phyloP scores from a whole-genome alignment of 2,888 invertebrate genomes.

The Galerucella calmariensis region DNA sequence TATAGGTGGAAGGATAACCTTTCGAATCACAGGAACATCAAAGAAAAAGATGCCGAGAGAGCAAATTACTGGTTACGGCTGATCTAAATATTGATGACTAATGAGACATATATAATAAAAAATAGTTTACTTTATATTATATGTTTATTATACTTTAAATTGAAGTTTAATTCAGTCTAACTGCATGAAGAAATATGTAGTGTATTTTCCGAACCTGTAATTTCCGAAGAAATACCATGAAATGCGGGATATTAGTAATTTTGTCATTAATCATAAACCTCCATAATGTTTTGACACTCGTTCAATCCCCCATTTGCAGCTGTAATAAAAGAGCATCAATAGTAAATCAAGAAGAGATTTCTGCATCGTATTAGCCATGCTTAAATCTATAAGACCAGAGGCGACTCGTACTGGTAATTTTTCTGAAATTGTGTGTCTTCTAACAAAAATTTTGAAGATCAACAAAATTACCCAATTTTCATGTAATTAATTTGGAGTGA shows the following conservation, averaged over 20 bases:
- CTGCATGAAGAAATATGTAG: too few species aligned
- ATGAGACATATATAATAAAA: too few species aligned
- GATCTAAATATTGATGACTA: too few species aligned
- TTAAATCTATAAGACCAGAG: constrained; percentile 20
- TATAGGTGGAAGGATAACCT: too few species aligned
- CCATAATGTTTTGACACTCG: constrained; percentile 58
- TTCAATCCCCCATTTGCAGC: constrained; percentile 57
- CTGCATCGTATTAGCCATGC: constrained; percentile 41
- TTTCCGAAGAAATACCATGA: constrained; percentile 6
- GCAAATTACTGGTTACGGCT: too few species aligned
- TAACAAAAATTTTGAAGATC: neutral
- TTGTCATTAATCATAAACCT: constrained; percentile 44
- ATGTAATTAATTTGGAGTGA: too few species aligned
- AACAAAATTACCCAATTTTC: too few species aligned
- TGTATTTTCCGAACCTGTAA: neutral
- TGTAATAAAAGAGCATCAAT: constrained; percentile 55
- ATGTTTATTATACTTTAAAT: too few species aligned
- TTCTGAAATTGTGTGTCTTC: neutral
- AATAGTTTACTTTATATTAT: too few species aligned
- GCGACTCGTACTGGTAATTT: neutral
- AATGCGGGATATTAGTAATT: constrained; percentile 37
- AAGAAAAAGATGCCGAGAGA: too few species aligned
- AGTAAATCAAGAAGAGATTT: constrained; percentile 48
- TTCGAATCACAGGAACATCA: too few species aligned
- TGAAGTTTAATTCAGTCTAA: too few species aligned